These are phyloP conservation scores for Prionace glauca DNA, from an alignment of 2,797 vertebrate species.

Conservation along the genomic window DNA sequence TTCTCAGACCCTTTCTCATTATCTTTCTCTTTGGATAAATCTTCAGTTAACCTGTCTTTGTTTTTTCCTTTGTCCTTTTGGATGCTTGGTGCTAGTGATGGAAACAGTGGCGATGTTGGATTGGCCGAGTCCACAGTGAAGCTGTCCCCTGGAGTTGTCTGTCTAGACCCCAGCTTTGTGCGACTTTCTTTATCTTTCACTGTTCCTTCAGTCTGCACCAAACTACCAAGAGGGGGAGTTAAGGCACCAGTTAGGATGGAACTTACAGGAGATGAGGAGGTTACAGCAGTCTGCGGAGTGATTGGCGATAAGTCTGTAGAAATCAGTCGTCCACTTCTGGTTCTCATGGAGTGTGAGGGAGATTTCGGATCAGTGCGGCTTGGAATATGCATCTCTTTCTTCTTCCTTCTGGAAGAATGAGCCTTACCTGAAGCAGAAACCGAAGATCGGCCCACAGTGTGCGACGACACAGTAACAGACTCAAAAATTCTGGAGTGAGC, in stretches of 20 bases:
- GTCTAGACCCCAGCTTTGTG: constrained; percentile 60
- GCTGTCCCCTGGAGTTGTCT: constrained; percentile 58
- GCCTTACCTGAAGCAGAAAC: constrained; percentile 68
- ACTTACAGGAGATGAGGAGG: constrained; percentile 77
- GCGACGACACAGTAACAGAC: constrained; percentile 77
- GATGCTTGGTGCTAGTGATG: constrained; percentile 73
- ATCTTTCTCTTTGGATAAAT: constrained; percentile 66
- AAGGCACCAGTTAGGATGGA: constrained; percentile 94
- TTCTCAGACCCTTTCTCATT: constrained; percentile 66
- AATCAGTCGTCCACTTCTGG: constrained; percentile 73
- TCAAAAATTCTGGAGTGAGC: constrained; percentile 96
- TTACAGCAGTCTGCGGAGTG: constrained; percentile 66
- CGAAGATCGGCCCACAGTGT: constrained; percentile 52
- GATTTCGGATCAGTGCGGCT: constrained; percentile 76
- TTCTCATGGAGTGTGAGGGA: constrained; percentile 95
- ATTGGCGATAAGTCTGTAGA: constrained; percentile 69
- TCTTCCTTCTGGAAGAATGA: constrained; percentile 66
- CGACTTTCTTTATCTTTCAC: constrained; percentile 50
- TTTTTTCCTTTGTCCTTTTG: constrained; percentile 57
- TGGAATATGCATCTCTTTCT: constrained; percentile 60
- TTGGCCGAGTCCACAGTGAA: constrained; percentile 63
- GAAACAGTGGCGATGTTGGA: constrained; percentile 77
- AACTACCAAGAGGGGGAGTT: constrained; percentile 74
- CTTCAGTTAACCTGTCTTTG: constrained; percentile 51
- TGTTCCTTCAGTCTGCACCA: constrained; percentile 65